phyloP scores from a whole-genome alignment of 2,797 vertebrate species.

The Crenuchus spilurus region DNA sequence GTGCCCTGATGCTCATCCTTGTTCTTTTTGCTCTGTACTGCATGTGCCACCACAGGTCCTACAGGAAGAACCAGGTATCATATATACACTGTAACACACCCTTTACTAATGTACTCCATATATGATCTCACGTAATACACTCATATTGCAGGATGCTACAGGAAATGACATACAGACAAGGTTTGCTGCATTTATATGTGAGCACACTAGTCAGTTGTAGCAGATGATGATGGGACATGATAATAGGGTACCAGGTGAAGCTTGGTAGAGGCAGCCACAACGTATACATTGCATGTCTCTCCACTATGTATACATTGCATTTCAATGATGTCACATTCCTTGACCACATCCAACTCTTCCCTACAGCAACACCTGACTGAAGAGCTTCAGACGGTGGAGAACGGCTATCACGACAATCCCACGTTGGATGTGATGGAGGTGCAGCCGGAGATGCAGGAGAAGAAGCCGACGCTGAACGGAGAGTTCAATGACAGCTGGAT shows the following conservation, averaged over 20 bases:
- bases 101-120: too few relatives aligned
- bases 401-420: constrained; percentile 97
- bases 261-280: too few relatives aligned
- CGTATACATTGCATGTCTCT: too few relatives aligned
- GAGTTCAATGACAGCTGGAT: constrained; percentile 97
- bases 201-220: too few relatives aligned
- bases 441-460: constrained; percentile 94
- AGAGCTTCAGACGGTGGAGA: constrained; percentile 95
- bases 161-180: too few relatives aligned
- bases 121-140: too few relatives aligned
- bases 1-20: constrained; percentile 75
- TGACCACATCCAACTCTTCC: neutral
- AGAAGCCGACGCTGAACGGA: constrained; percentile 85
- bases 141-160: too few relatives aligned
- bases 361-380: constrained; percentile 90
- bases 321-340: neutral
- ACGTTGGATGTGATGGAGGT: constrained; percentile 97
- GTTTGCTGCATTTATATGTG: too few relatives aligned
- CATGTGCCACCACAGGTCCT: constrained; percentile 68
- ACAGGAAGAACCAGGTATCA: constrained; percentile 75
- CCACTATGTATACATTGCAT: too few relatives aligned
- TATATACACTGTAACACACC: neutral
- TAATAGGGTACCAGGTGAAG: too few relatives aligned
- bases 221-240: too few relatives aligned
- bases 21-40: constrained; percentile 68